phyloP scores from a whole-genome alignment of 2,113 vertebrate genomes.

The Neogale vison region DNA sequence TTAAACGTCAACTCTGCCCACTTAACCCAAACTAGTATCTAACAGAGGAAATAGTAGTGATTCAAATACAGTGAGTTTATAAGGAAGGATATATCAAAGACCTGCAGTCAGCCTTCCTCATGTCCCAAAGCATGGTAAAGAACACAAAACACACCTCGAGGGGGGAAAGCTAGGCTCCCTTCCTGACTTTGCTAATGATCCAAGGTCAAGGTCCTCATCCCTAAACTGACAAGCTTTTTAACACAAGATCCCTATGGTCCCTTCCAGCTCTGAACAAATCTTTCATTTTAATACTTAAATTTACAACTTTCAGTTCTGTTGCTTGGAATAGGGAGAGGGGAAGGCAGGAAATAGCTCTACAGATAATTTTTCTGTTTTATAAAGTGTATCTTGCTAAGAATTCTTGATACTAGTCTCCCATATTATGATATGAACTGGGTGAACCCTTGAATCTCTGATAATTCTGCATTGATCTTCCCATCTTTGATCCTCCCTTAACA shows the following conservation, averaged over 20 bases:
- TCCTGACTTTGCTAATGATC: neutral
- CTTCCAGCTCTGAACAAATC: neutral
- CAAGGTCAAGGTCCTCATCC: neutral
- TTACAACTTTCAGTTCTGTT: neutral
- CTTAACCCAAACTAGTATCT: neutral
- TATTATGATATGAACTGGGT: neutral
- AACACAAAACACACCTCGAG: neutral
- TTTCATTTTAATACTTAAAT: conserved; percentile 13
- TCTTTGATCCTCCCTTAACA: neutral
- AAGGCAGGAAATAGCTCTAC: neutral
- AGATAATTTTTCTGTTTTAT: neutral
- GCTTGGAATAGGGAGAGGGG: neutral
- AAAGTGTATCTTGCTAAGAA: neutral
- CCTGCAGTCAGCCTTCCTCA: neutral
- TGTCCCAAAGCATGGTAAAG: neutral
- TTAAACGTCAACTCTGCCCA: neutral
- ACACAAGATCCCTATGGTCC: neutral
- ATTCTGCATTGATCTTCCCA: neutral
- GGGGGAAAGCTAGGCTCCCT: neutral
- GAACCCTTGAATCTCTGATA: neutral
- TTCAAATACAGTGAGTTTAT: neutral
- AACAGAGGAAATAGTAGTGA: conserved; percentile 26
- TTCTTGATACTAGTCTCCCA: neutral
- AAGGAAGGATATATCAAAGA: conserved; percentile 15
- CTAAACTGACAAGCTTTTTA: neutral